Evolutionary conservation across 2,797 vertebrate species (phyloP).

Genomic region (Vireo griseus): DNA sequence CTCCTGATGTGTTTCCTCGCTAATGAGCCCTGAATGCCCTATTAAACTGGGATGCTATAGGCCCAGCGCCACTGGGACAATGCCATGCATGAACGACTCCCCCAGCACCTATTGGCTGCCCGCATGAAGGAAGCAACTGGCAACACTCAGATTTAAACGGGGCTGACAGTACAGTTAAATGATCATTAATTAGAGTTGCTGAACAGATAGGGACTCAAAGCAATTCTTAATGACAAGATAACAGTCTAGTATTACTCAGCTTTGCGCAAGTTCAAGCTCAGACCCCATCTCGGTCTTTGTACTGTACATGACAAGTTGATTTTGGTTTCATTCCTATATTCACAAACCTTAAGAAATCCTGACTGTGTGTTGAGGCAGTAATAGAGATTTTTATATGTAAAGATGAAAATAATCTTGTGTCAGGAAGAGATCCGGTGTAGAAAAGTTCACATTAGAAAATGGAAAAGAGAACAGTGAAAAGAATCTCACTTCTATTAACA

Average conservation of each 20-base stretch:
- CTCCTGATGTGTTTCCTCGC: slow-evolving; percentile 75
- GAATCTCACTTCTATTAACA: neutral
- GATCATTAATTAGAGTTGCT: slow-evolving; percentile 95
- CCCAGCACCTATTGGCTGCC: slow-evolving; percentile 77
- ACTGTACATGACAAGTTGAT: neutral
- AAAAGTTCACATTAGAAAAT: neutral
- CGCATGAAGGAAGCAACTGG: slow-evolving; percentile 75
- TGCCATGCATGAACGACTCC: slow-evolving; percentile 79
- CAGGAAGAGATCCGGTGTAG: neutral
- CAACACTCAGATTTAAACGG: slow-evolving; percentile 85
- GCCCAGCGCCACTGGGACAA: slow-evolving; percentile 80
- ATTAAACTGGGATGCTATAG: slow-evolving; percentile 87
- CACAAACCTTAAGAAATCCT: neutral
- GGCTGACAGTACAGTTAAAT: slow-evolving; percentile 93
- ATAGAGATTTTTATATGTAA: neutral
- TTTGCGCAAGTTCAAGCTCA: slow-evolving; percentile 36
- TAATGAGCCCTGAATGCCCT: slow-evolving; percentile 89
- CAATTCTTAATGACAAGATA: slow-evolving; percentile 80
- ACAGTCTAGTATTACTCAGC: slow-evolving; percentile 69
- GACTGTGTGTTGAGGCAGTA: neutral
- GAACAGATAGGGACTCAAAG: slow-evolving; percentile 84
- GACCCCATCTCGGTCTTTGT: slow-evolving; percentile 70
- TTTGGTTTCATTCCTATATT: slow-evolving; percentile 24
- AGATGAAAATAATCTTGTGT: neutral
- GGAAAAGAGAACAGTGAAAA: neutral